Evolutionary conservation across 2,888 invertebrate genomes (phyloP), one percentile per base, ranked within the genome.

Genomic region (Pedicia rivosa): DNA sequence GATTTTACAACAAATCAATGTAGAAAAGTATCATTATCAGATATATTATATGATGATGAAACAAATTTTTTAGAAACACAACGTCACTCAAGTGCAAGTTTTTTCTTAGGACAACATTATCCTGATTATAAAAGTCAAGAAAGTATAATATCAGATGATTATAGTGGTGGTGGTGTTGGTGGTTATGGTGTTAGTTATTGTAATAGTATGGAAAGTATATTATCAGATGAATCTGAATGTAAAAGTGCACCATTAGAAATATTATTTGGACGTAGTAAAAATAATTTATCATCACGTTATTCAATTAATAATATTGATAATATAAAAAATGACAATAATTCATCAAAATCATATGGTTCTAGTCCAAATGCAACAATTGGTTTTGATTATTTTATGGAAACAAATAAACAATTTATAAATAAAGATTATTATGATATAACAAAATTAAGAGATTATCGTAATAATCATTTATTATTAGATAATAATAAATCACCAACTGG

Each of bases 171-270:
- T 13, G 72, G 72, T 37, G 70, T 69, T 46, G n/a, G n/a, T n/a
- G n/a, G n/a, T n/a, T n/a, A n/a, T n/a, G 75, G 71, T 27, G 53
- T 58, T 38, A 64, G 72, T 41, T 78, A 77, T 49, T 80, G 78
- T 50, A 78, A 79, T 49, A 83, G 82, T 39, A 67, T 83, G 49
- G 84, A 84, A 52, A 82, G 82, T 48, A 74, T 86, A 5, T 54
- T 84, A 1, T 82, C 82, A 1, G 84, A 83, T 53, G 83, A 82
- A 44, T 80, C 79, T 0, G 78, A 78, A 47, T 81, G 79, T 5
- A 79, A 78, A 55, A 80, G 80, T 37, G 82, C 81, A 1, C 82
- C 82, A 0, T 53, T 82, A 24, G 82, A 81, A 55, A 72, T 75
- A 53, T 54, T 79, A 1, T 78, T 78, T 41, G 71, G 71, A 49